Base-by-base conservation (phyloP, 2,888 invertebrate genomes). In the Meiosimyza decipiens region DNA sequence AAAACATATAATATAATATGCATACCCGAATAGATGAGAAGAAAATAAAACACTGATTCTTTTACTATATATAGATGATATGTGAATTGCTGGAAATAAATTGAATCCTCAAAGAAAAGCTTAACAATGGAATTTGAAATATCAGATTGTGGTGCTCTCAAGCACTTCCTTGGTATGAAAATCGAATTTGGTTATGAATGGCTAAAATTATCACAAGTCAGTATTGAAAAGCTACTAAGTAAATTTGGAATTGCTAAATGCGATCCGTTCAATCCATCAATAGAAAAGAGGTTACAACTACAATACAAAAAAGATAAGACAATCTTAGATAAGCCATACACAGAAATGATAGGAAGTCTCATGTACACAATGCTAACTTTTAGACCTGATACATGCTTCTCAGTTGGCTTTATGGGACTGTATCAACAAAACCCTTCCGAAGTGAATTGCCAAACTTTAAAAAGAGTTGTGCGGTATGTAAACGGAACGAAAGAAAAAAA, bases 181-280 rank as follows among this genome's bases (percentile, higher is more conserved):
- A 40, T 73, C 15, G 57, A 72, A 47, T 71, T 57, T 60, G 67
- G 64, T 68, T 66, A 54, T 28, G 22, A 2, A 22, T 22, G 2
- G 28, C 28, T 28, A 28, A 28, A 28, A 28, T 28, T 28, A 28
- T 60, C 18, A 15, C 73, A 72, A 62, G 62, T 51, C 16, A 51
- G 50, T 57, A 72, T 75, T 40, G 52, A 69, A 9, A 66, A 22
- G 22, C 22, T 22, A 22, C 22, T 75, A 15, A 50, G 62, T 0
- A 73, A 73, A 69, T 73, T 73, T 73, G 73, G 69, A 18, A 75
- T 75, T 73, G 28, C 47, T n/a, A 55, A 74, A 18, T 72, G 74
- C 59, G 74, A 74, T 63, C 2, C 13, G 12, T 70, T 22, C 9
- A 11, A 33, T n/a, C 71, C 69, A 6, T 59, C 73, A 33, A 62